Percentiles rank a stretch among this genome's conserved stretches.
phyloP scores from a whole-genome alignment of 1,140 invertebrate species.

The Teleogryllus occipitalis region DNA sequence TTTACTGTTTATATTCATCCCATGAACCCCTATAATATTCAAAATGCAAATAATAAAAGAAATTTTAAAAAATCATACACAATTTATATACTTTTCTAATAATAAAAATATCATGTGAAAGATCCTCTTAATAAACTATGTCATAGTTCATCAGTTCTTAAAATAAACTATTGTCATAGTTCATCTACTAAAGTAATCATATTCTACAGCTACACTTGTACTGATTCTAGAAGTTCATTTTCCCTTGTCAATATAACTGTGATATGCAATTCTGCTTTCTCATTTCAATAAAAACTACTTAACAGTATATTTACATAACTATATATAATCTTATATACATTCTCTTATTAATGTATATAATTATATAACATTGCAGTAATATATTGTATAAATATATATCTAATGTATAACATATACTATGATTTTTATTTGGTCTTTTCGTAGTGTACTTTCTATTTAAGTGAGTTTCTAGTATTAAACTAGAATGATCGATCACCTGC shows the following conservation, averaged over 20 bases:
- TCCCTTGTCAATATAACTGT: constrained; percentile 10
- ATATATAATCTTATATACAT: constrained; percentile 18
- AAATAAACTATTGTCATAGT: not conserved
- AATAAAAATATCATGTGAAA: not conserved
- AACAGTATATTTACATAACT: constrained; percentile 22
- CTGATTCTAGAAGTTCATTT: not conserved
- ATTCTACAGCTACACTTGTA: not conserved
- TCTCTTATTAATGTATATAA: constrained; percentile 12
- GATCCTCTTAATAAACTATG: not conserved
- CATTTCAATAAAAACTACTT: constrained; percentile 16
- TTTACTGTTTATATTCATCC: too few species aligned
- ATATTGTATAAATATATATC: constrained; percentile 20
- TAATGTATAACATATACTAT: constrained; percentile 18
- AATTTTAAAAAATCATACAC: not conserved
- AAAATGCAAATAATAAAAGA: not conserved
- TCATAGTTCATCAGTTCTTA: not conserved
- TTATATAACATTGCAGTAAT: constrained; percentile 19
- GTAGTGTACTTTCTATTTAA: constrained; percentile 8
- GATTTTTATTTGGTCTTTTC: constrained; percentile 10
- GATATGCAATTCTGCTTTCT: constrained; percentile 19
- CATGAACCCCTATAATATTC: not conserved
- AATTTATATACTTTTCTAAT: not conserved
- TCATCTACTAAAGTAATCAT: not conserved
- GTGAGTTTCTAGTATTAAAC: not conserved
- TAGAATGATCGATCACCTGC: not conserved